A percentile compares a stretch with the other conserved stretches of the same genome.
phyloP scores from a whole-genome alignment of 2,888 invertebrate genomes.

The Leucoma salicis region DNA sequence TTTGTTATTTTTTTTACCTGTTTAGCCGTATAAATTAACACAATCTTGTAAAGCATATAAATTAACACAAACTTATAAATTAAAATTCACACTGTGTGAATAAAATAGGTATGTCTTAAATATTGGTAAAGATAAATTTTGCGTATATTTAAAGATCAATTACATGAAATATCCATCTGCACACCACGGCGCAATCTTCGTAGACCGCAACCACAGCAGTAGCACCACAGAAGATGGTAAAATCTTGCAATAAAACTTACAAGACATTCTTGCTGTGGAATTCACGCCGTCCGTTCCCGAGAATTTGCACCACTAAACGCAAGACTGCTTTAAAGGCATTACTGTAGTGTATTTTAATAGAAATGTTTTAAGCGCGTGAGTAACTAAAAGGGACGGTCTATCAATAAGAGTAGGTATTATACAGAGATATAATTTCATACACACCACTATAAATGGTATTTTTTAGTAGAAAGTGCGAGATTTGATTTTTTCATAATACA shows the following conservation, averaged over 20 bases:
- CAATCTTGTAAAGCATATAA: too few relatives aligned
- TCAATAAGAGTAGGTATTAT: too few relatives aligned
- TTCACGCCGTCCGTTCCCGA: constrained; percentile 50
- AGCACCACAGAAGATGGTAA: constrained; percentile 46
- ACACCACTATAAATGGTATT: too few relatives aligned
- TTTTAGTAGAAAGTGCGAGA: too few relatives aligned
- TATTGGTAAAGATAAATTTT: neutral
- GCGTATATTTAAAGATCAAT: constrained; percentile 6
- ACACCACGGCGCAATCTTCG: constrained; percentile 15
- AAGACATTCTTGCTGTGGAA: constrained; percentile 56
- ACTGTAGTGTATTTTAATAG: constrained; percentile 19
- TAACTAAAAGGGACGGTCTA: too few relatives aligned
- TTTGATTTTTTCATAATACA: too few relatives aligned
- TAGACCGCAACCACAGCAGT: constrained; percentile 30
- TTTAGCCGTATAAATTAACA: too few relatives aligned
- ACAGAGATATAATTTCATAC: too few relatives aligned
- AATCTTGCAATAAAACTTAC: constrained; percentile 65
- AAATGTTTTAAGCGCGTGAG: constrained; percentile 1
- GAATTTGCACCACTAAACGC: constrained; percentile 52
- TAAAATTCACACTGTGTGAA: too few relatives aligned
- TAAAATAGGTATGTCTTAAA: neutral
- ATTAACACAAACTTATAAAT: too few relatives aligned
- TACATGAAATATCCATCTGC: constrained; percentile 19
- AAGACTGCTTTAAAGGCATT: constrained; percentile 27
- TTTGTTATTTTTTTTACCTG: too few relatives aligned